phyloP scores from a whole-genome alignment of 2,888 invertebrate genomes.

The Taenaris catops region DNA sequence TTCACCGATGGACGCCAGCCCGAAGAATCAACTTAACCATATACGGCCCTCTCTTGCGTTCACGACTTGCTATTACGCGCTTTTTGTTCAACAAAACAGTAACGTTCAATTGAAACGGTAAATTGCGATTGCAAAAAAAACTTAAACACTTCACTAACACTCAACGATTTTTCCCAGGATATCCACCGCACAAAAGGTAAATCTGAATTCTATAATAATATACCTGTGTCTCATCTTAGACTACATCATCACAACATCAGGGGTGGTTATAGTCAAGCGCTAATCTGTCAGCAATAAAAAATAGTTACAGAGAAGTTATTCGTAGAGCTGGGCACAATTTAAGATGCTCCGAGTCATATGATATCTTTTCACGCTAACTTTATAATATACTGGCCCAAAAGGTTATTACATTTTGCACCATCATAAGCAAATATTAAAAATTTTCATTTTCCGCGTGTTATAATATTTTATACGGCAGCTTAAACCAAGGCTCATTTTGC shows the following conservation, averaged over 20 bases:
- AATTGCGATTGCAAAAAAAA: constrained; percentile 57
- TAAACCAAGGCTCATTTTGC: constrained; percentile 17
- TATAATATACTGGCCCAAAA: constrained; percentile 7
- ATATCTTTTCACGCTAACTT: constrained; percentile 5
- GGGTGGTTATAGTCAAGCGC: no score
- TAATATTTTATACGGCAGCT: constrained; percentile 20
- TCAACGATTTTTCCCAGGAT: constrained; percentile 36
- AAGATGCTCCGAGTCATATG: no score
- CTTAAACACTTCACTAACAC: constrained; percentile 51
- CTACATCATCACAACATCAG: no score
- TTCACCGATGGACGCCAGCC: constrained; percentile 63
- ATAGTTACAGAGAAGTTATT: no score
- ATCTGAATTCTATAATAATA: no score
- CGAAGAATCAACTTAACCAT: constrained; percentile 62
- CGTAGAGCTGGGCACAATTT: no score
- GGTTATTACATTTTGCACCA: constrained; percentile 15
- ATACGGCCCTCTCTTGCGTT: constrained; percentile 63
- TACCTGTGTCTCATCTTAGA: no score
- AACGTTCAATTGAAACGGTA: constrained; percentile 73
- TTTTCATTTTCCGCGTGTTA: constrained; percentile 20
- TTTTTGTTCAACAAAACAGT: constrained; percentile 71
- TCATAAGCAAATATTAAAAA: constrained; percentile 20
- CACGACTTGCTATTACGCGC: constrained; percentile 58
- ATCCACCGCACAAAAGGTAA: constrained; percentile 66
- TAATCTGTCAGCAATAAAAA: no score